Conservation (phyloP, 2,888 invertebrate genomes). For the Tetanocera ferruginea region DNA sequence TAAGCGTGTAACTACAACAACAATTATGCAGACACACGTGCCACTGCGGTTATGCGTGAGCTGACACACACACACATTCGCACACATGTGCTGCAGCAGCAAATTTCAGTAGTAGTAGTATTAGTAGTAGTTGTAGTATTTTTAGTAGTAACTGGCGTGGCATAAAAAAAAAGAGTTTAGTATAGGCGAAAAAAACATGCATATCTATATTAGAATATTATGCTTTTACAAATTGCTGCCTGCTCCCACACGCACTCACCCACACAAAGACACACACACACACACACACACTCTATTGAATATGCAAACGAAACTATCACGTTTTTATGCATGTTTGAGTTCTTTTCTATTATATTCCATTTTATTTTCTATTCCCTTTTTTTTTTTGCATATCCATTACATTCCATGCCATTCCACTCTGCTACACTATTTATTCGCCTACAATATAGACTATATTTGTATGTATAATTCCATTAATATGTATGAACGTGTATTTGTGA, state of each 20-base stretch:
- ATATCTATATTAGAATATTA: background rate
- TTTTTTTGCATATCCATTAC: background rate
- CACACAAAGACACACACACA: background rate
- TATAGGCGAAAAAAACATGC: background rate
- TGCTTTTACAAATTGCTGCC: no score
- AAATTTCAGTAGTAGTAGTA: background rate
- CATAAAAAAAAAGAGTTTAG: background rate
- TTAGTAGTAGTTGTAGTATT: background rate
- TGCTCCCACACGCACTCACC: background rate
- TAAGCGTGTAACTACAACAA: background rate
- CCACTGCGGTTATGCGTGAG: background rate
- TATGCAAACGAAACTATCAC: constrained; percentile 11
- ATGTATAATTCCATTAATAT: constrained; percentile 14
- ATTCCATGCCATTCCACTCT: constrained; percentile 16
- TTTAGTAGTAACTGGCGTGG: background rate
- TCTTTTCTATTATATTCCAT: background rate
- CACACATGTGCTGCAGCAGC: background rate
- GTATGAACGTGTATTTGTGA: background rate
- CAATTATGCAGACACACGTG: constrained; percentile 8
- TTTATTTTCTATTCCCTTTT: background rate
- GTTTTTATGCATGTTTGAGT: constrained; percentile 25
- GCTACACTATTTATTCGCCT: background rate
- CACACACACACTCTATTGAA: background rate
- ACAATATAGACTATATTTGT: no score
- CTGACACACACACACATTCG: background rate